phyloP scores from a whole-genome alignment of 2,113 vertebrate genomes.

The Peromyscus leucopus region DNA sequence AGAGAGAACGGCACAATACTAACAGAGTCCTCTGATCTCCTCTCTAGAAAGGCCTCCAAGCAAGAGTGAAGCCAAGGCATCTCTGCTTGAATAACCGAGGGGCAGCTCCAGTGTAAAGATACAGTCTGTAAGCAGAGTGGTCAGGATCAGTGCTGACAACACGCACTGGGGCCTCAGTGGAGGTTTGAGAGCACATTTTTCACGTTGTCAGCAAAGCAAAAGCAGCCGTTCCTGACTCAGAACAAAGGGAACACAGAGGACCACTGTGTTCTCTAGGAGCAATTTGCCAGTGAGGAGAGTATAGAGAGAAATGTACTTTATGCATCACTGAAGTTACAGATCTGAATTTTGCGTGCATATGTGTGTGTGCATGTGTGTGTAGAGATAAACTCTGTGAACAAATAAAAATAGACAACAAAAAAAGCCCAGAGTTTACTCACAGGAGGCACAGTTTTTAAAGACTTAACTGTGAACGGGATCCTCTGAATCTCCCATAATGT shows the following conservation, averaged over 20 bases:
- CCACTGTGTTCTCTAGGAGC: background rate
- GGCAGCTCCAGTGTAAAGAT: background rate
- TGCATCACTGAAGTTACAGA: background rate
- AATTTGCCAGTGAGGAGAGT: background rate
- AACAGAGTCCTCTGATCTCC: background rate
- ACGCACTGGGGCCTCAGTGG: background rate
- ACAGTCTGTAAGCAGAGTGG: background rate
- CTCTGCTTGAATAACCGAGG: background rate
- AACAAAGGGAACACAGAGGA: conserved; percentile 7
- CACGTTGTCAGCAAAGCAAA: background rate
- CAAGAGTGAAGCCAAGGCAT: background rate
- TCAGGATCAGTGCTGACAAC: background rate
- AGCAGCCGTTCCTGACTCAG: background rate
- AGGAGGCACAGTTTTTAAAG: background rate
- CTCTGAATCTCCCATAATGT: background rate
- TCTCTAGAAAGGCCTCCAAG: background rate
- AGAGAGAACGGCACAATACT: background rate
- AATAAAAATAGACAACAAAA: background rate
- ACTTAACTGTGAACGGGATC: background rate
- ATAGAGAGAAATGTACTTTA: background rate
- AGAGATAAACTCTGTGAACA: background rate
- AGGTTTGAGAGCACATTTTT: background rate
- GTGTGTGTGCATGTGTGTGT: background rate
- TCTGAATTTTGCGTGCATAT: background rate
- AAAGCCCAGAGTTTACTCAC: background rate